Base-by-base conservation (phyloP, 1,140 invertebrate species). In the Halictus rubicundus region DNA sequence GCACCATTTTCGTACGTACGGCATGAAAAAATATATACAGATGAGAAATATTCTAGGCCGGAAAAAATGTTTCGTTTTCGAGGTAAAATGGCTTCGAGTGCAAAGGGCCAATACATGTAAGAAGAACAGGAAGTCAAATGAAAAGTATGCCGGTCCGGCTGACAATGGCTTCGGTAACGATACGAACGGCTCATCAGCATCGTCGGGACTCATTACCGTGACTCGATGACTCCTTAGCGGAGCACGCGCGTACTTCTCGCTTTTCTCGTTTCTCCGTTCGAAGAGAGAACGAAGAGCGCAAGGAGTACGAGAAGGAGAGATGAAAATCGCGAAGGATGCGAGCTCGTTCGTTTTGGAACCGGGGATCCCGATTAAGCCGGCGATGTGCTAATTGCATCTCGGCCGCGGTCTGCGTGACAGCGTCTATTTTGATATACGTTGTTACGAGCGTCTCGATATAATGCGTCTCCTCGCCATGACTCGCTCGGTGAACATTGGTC, bases 331-430 rank as follows among this genome's bases (percentile, higher is more conserved):
- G 9, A 57, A 57, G n/a, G 54, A 60, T 61, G 21, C 32, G 8
- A 73, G 57, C 61, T 63, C 63, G 42, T 70, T 80, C 63, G 60
- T 80, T 75, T 63, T 76, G 70, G 71, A 66, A n/a, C n/a, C 9
- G 32, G 23, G 49, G 57, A 64, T 83, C 78, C 71, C 78, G 81
- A 83, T 83, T 83, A 83, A 83, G 81, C 80, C 73, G 49, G 57
- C 59, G 64, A 66, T 46, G 42, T 72, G 78, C 81, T 83, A 83
- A 83, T 83, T 83, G 71, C 68, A 73, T 80, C 80, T 32, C 57
- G 69, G 39, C 46, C n/a, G 75, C 69, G 72, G 75, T 32, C 80
- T 63, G 76, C 64, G 37, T 69, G 76, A 63, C 63, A 73, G 76
- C 80, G 32, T 64, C 37, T 82, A 82, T 79, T 82, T 64, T 42